Conservation (phyloP, 1,140 invertebrate genomes). For the Vollenhovia emeryi region DNA sequence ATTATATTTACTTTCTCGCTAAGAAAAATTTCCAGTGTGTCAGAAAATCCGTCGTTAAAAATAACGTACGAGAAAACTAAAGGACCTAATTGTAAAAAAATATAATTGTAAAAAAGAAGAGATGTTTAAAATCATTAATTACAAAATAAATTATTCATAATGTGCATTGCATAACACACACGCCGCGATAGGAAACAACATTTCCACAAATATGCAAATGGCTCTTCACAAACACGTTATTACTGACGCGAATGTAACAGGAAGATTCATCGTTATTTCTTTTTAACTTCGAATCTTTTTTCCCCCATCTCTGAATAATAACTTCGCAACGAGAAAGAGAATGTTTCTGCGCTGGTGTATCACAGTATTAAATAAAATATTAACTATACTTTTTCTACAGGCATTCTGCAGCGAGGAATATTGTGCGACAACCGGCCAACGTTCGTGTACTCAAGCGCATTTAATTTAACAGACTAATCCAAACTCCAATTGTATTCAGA, state of each 20-base stretch:
- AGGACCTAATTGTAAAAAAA: no score
- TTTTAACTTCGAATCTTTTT: not conserved
- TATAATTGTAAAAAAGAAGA: not conserved
- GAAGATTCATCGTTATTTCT: constrained; percentile 24
- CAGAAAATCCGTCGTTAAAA: no score
- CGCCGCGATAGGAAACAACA: not conserved
- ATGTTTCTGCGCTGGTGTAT: not conserved
- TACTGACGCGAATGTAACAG: constrained; percentile 1
- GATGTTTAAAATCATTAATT: not conserved
- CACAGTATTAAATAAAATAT: not conserved
- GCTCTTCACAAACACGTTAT: constrained; percentile 12
- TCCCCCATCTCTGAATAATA: not conserved
- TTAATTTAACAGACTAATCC: not conserved
- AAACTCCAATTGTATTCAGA: not conserved
- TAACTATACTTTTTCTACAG: not conserved
- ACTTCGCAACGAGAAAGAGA: not conserved
- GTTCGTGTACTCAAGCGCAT: not conserved
- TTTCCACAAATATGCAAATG: constrained; percentile 37
- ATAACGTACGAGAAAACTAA: no score
- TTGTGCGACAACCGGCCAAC: not conserved
- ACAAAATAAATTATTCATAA: constrained; percentile 3
- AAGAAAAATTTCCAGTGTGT: no score
- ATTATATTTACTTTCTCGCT: no score
- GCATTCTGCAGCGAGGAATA: not conserved
- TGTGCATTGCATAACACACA: constrained; percentile 10